These are phyloP conservation scores for Steinernema carpocapsae DNA, from an alignment of 2,888 invertebrate genomes.

Conservation along the genomic window DNA sequence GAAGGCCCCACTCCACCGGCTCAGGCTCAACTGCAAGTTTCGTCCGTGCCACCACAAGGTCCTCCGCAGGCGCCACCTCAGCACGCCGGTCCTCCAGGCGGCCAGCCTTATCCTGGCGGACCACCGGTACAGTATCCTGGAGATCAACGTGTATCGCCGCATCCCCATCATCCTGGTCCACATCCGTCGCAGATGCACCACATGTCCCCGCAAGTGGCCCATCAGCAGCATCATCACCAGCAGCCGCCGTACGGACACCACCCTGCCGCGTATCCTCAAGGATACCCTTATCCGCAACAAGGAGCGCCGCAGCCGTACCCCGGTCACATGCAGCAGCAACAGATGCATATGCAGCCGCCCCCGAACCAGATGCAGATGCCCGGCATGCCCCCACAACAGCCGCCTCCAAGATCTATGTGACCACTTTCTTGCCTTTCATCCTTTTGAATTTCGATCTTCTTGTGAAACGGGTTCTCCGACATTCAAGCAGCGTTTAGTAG, in stretches of 20 bases:
- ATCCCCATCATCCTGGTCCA: slow-evolving; percentile 6
- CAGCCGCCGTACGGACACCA: neutral
- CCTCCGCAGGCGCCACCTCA: slow-evolving; percentile 40
- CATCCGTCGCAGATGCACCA: slow-evolving; percentile 21
- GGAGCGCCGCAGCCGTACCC: neutral
- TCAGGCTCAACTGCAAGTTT: slow-evolving; percentile 38
- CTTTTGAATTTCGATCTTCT: neutral
- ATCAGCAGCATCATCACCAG: slow-evolving; percentile 33
- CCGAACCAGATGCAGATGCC: neutral
- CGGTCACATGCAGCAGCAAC: slow-evolving; percentile 2
- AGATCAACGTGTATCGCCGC: slow-evolving; percentile 46
- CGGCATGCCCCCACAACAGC: neutral
- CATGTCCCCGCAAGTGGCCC: slow-evolving; percentile 40
- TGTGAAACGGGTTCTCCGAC: slow-evolving; percentile 27
- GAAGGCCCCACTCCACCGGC: slow-evolving; percentile 28
- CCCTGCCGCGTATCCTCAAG: neutral
- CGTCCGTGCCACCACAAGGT: slow-evolving; percentile 41
- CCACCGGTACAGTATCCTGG: slow-evolving; percentile 38
- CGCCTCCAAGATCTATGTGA: slow-evolving; percentile 5
- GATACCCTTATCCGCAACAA: neutral
- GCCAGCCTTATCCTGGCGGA: slow-evolving; percentile 38
- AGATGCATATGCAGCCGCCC: neutral
- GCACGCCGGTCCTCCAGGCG: slow-evolving; percentile 38
- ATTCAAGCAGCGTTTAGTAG: neutral
- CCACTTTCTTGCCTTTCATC: neutral